Evolutionary conservation across 2,888 invertebrate species (phyloP).

Genomic region (Trichopoda pennipes): DNA sequence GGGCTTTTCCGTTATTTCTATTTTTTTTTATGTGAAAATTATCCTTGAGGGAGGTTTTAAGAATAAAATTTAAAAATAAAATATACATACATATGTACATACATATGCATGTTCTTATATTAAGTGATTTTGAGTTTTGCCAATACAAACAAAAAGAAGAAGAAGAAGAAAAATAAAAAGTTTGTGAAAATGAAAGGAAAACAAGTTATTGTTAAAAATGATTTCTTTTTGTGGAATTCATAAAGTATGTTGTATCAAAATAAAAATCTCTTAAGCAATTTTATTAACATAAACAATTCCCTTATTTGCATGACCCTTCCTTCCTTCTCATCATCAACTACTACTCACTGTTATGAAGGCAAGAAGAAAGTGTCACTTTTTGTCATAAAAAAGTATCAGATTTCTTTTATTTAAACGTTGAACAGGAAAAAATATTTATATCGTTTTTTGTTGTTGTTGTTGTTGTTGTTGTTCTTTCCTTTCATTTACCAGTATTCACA

Average conservation of each 20-base stretch:
- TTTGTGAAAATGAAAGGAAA: slow-evolving; percentile 26
- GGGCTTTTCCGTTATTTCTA: slow-evolving; percentile 46
- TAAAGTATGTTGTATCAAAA: slow-evolving; percentile 38
- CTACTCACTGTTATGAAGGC: background rate
- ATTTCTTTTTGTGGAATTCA: slow-evolving; percentile 39
- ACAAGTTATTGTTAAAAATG: slow-evolving; percentile 57
- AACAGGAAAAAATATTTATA: slow-evolving; percentile 19
- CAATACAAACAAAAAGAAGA: slow-evolving; percentile 19
- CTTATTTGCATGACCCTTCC: slow-evolving; percentile 41
- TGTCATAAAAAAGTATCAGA: slow-evolving; percentile 73
- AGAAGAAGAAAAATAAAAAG: too few species aligned
- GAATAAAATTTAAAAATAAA: slow-evolving; percentile 48
- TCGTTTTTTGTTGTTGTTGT: slow-evolving; percentile 19
- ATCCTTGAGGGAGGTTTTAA: slow-evolving; percentile 64
- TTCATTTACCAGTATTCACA: too few species aligned
- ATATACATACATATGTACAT: background rate
- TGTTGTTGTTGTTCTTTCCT: too few species aligned
- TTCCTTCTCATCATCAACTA: background rate
- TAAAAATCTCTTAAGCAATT: slow-evolving; percentile 65
- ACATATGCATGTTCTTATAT: slow-evolving; percentile 21
- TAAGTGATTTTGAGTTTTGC: slow-evolving; percentile 53
- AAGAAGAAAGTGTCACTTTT: slow-evolving; percentile 58
- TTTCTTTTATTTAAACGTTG: slow-evolving; percentile 68
- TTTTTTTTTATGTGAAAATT: slow-evolving; percentile 64
- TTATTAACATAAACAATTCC: slow-evolving; percentile 52